Conservation (phyloP, 2,888 invertebrate species). For the Anticlea derivata region DNA sequence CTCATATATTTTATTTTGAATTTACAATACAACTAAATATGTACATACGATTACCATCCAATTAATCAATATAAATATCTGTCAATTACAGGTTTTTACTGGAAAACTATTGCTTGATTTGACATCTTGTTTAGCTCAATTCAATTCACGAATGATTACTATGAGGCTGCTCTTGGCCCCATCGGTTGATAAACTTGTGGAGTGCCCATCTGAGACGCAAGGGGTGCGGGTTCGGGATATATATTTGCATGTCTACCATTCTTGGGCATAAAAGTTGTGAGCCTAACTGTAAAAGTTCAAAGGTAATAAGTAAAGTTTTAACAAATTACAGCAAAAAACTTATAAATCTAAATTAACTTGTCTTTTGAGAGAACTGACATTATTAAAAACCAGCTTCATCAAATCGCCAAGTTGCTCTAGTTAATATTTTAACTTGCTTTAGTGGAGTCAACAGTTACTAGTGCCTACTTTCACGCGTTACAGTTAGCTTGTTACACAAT, state of each 20-base stretch:
- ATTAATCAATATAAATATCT: slow-evolving; percentile 61
- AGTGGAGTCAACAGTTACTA: background rate
- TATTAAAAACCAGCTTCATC: slow-evolving; percentile 11
- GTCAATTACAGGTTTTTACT: slow-evolving; percentile 20
- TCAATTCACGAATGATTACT: slow-evolving; percentile 2
- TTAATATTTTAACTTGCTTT: background rate
- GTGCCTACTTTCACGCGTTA: background rate
- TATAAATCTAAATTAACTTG: slow-evolving; percentile 7
- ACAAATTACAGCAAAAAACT: slow-evolving; percentile 3
- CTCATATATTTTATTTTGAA: slow-evolving; percentile 67
- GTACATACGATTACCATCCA: slow-evolving; percentile 71
- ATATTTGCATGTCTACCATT: too few relatives aligned
- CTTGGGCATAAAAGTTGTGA: too few relatives aligned
- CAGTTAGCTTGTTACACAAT: slow-evolving; percentile 16
- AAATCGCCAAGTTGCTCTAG: slow-evolving; percentile 4
- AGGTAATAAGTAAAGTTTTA: too few relatives aligned
- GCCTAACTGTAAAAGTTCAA: too few relatives aligned
- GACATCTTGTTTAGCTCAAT: slow-evolving; percentile 21
- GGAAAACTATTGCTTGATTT: slow-evolving; percentile 18
- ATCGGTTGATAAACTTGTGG: background rate
- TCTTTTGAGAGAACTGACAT: too few relatives aligned
- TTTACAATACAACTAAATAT: slow-evolving; percentile 74
- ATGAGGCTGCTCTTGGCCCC: background rate
- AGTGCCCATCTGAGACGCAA: too few relatives aligned
- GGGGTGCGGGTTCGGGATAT: too few relatives aligned